Percentiles rank a stretch among this genome's conserved stretches.
Conservation (phyloP, 2,888 invertebrate species). For the Apotomis capreana region DNA sequence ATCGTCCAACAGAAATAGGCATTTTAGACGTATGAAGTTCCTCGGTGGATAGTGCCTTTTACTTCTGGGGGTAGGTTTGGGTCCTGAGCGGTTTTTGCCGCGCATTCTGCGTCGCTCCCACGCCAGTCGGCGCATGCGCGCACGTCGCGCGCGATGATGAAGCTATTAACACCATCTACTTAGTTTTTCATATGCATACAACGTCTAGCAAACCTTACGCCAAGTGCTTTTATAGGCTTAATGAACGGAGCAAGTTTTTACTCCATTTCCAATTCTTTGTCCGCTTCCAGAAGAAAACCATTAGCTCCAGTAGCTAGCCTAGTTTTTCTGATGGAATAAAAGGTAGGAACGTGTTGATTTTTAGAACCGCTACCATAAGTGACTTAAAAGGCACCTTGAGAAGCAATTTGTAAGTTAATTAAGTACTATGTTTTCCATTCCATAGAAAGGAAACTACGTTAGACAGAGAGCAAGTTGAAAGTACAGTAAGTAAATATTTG, state of each 20-base stretch:
- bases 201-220: neutral
- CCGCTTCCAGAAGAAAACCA: neutral
- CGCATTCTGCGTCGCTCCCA: constrained; percentile 34
- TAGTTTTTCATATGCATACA: constrained; percentile 18
- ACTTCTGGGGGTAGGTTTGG: neutral
- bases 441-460: too few species aligned
- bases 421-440: too few species aligned
- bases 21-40: neutral
- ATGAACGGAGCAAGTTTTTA: neutral
- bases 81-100: constrained; percentile 18
- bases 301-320: too few species aligned
- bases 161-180: constrained; percentile 39
- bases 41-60: neutral
- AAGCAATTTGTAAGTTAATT: too few species aligned
- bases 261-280: neutral
- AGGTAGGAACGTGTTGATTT: neutral
- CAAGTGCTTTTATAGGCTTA: neutral
- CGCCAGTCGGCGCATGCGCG: constrained; percentile 13
- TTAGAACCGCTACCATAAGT: neutral
- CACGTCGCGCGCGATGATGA: constrained; percentile 38
- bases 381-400: neutral
- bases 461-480: too few species aligned
- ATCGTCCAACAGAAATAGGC: neutral
- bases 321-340: neutral
- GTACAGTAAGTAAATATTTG: too few species aligned